Conservation (phyloP, 2,113 vertebrate species). For the Synchiropus splendidus region DNA sequence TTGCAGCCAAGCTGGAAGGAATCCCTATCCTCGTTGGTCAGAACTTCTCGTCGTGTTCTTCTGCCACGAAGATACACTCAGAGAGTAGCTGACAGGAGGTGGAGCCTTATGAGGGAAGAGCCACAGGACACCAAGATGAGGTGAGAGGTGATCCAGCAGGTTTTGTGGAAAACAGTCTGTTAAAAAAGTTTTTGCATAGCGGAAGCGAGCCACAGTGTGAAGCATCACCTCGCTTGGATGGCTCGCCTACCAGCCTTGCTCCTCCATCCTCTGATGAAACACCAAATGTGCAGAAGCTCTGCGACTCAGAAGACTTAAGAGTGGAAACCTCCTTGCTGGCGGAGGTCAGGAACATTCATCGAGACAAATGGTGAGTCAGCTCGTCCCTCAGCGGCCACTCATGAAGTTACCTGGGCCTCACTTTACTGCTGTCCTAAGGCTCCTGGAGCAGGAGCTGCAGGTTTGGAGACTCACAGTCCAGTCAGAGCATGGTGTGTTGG, state of each 20-base stretch:
- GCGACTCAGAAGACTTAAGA: not conserved
- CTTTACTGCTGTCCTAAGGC: slow-evolving; percentile 41
- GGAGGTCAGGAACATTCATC: slow-evolving; percentile 54
- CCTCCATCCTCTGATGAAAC: too few relatives aligned
- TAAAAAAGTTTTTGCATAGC: too few relatives aligned
- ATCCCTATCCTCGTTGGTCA: slow-evolving; percentile 60
- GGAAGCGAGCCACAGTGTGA: too few relatives aligned
- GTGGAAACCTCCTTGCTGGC: slow-evolving; percentile 16
- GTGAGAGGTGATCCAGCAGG: slow-evolving; percentile 6
- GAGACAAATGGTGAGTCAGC: slow-evolving; percentile 56
- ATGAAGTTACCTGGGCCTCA: too few relatives aligned
- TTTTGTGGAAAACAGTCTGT: too few relatives aligned
- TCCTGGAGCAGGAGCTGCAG: slow-evolving; percentile 69
- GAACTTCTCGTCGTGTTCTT: slow-evolving; percentile 55
- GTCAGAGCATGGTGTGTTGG: slow-evolving; percentile 62
- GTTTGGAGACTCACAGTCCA: slow-evolving; percentile 62
- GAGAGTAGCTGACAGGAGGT: slow-evolving; percentile 46
- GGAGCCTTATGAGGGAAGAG: slow-evolving; percentile 17
- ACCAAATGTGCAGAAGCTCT: too few relatives aligned
- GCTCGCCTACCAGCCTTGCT: too few relatives aligned
- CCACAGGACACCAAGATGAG: slow-evolving; percentile 10
- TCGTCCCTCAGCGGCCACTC: too few relatives aligned
- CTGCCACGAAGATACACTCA: slow-evolving; percentile 38
- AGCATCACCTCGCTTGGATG: too few relatives aligned
- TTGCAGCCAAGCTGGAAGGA: slow-evolving; percentile 70